Base-by-base conservation (phyloP, 2,888 invertebrate species). In the Euproctis similis region DNA sequence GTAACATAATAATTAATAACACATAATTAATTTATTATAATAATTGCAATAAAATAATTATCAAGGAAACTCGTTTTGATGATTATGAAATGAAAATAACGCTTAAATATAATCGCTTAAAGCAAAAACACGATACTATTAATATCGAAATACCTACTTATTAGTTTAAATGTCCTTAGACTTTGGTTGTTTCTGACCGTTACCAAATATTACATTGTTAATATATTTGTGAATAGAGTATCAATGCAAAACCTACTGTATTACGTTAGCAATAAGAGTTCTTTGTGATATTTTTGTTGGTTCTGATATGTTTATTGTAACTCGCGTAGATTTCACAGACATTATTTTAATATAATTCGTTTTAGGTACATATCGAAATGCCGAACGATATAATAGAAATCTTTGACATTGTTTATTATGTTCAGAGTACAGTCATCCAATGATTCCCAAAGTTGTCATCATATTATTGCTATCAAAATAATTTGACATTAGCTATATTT, bases 391-490 rank as follows among this genome's bases (percentile, higher is more conserved):
- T 76, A 80, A 74, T 76, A 76, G 76, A 80, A 81, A 75, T 67
- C 77, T 70, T 66, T 73, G 72, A 80, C 72, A 80, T 81, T 81
- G 81, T 81, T 82, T 81, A 78, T 80, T n/a, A n/a, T 67, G 6
- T 64, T 30, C n/a, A n/a, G n/a, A 67, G 71, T 78, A 72, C 70
- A 64, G 53, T 50, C 54, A 51, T 49, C 31, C 28, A 37, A 54
- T 17, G 76, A 28, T 60, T 53, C 65, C 67, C 80, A 82, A 84
- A 76, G 43, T 73, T 72, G n/a, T n/a, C n/a, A n/a, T n/a, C n/a
- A n/a, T n/a, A n/a, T n/a, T n/a, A n/a, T n/a, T n/a, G n/a, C n/a
- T n/a, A n/a, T n/a, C n/a, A n/a, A n/a, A n/a, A n/a, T n/a, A n/a
- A n/a, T n/a, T n/a, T n/a, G n/a, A n/a, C n/a, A n/a, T n/a, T n/a